These are phyloP conservation scores for Prolemur simus DNA, from an alignment of 2,113 vertebrate genomes.

Conservation along the genomic window DNA sequence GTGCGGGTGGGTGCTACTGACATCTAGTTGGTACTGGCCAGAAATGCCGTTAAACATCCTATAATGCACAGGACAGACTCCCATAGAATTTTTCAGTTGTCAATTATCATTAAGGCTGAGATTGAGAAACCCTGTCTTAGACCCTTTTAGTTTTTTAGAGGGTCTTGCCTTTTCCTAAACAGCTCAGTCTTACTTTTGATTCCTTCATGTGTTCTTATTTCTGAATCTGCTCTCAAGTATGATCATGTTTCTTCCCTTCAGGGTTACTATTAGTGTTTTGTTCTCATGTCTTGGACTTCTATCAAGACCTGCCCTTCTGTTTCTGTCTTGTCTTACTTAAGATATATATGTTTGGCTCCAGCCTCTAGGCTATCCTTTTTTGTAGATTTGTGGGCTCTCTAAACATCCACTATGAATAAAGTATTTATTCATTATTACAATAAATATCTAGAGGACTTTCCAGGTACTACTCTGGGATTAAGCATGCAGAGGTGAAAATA, in stretches of 20 bases:
- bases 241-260: not conserved
- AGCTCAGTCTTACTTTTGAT: not conserved
- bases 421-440: not conserved
- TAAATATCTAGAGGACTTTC: not conserved
- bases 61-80: too few species aligned
- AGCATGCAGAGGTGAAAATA: not conserved
- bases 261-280: not conserved
- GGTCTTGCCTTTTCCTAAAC: not conserved
- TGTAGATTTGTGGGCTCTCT: not conserved
- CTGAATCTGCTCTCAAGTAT: not conserved
- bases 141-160: not conserved
- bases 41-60: not conserved
- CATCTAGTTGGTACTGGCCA: not conserved
- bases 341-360: not conserved
- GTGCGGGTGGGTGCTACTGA: accelerated
- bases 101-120: not conserved
- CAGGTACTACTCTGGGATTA: not conserved
- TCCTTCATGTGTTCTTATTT: not conserved
- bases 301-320: not conserved
- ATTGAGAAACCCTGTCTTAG: not conserved
- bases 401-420: not conserved
- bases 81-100: not conserved
- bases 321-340: not conserved
- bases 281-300: not conserved
- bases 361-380: not conserved